phyloP scores from a whole-genome alignment of 2,888 invertebrate species.

The Ophion slaviceki region DNA sequence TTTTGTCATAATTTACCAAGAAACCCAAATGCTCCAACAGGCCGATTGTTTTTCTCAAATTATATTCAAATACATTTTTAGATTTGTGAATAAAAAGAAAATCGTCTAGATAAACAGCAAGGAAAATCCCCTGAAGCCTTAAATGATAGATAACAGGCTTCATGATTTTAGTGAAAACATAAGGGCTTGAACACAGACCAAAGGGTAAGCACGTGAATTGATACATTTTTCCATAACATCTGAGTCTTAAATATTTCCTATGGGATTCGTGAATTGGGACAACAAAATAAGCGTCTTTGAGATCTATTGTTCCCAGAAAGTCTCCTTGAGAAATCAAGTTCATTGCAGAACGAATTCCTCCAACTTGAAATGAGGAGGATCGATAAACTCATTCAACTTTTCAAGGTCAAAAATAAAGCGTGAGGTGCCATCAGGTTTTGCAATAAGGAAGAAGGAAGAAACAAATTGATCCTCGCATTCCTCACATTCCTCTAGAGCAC shows the following conservation, averaged over 20 bases:
- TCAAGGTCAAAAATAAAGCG: too few relatives aligned
- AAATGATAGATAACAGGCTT: conserved; percentile 5
- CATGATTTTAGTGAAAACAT: conserved; percentile 12
- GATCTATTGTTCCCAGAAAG: background rate
- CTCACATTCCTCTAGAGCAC: too few relatives aligned
- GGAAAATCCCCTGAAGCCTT: background rate
- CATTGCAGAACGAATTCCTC: background rate
- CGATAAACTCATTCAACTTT: background rate
- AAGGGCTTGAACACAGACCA: background rate
- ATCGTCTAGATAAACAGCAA: conserved; percentile 11
- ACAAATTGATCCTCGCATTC: too few relatives aligned
- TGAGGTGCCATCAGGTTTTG: too few relatives aligned
- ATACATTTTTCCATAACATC: background rate
- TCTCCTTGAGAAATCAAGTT: background rate
- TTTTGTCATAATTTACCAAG: background rate
- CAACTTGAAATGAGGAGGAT: conserved; percentile 9
- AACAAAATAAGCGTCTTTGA: conserved; percentile 14
- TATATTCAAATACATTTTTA: background rate
- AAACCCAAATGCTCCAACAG: background rate
- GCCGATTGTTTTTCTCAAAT: background rate
- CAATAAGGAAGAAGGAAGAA: too few relatives aligned
- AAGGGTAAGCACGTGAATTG: conserved; percentile 13
- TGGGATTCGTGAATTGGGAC: conserved; percentile 1
- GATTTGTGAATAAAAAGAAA: conserved; percentile 8
- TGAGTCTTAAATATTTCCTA: conserved; percentile 8